Evolutionary conservation across 1,140 invertebrate genomes (phyloP).

Genomic region (Solen grandis): DNA sequence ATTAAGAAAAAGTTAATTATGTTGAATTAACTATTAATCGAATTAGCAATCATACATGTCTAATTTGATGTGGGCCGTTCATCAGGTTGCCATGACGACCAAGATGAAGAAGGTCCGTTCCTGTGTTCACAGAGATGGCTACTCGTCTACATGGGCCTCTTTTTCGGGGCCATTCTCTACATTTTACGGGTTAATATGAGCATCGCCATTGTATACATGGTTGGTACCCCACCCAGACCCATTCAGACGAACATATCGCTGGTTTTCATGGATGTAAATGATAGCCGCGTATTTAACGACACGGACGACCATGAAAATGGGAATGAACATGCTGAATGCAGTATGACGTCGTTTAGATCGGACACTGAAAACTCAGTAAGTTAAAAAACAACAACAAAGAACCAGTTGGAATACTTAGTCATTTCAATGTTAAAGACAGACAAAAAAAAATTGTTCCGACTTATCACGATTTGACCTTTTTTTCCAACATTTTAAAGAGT

Average conservation of each 20-base stretch:
- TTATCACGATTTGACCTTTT: too few relatives aligned
- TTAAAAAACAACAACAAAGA: too few relatives aligned
- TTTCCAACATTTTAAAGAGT: too few relatives aligned
- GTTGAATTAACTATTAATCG: too few relatives aligned
- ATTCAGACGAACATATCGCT: background rate
- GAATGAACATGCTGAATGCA: background rate
- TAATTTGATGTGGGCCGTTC: too few relatives aligned
- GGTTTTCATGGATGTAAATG: background rate
- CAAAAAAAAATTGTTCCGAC: too few relatives aligned
- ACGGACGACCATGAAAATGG: background rate
- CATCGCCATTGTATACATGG: constrained; percentile 37
- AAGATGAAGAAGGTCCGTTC: too few relatives aligned
- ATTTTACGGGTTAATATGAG: constrained; percentile 13
- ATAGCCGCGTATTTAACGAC: background rate
- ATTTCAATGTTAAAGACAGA: too few relatives aligned
- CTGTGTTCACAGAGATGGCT: constrained; percentile 11
- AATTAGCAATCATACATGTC: too few relatives aligned
- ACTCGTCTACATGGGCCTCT: constrained; percentile 1
- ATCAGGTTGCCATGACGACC: too few relatives aligned
- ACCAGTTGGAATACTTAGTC: too few relatives aligned
- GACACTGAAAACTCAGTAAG: background rate
- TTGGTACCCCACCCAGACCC: background rate
- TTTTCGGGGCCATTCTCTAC: background rate
- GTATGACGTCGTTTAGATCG: background rate
- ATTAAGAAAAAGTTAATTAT: too few relatives aligned